Evolutionary conservation across 1,140 invertebrate species (phyloP).

Genomic region (Drosophila leontia): DNA sequence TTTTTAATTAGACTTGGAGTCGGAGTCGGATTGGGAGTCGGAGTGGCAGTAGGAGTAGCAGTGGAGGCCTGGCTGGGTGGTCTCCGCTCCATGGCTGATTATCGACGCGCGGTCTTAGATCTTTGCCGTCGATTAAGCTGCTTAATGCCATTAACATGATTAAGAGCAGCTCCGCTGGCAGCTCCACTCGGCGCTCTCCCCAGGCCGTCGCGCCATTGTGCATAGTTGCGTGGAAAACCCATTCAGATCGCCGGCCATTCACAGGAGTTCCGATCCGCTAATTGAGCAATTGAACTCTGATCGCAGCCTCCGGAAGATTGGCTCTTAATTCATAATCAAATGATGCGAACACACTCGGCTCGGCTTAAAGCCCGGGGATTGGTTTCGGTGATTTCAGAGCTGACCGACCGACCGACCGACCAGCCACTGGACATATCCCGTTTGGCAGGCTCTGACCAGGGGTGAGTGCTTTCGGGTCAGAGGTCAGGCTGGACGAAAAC

Average conservation of each 20-base stretch:
- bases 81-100: conserved; percentile 62
- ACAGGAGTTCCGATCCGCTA: conserved; percentile 66
- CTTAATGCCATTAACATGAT: conserved; percentile 83
- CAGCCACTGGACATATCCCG: conserved; percentile 41
- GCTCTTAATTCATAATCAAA: conserved; percentile 56
- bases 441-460: conserved; percentile 54
- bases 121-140: conserved; percentile 81
- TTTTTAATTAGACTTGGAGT: conserved; percentile 71
- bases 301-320: conserved; percentile 49
- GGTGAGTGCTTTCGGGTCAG: conserved; percentile 68
- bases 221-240: conserved; percentile 22
- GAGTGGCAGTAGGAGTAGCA: conserved; percentile 20
- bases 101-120: conserved; percentile 78
- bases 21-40: conserved; percentile 15
- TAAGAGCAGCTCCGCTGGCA: conserved; percentile 50
- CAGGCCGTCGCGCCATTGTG: conserved; percentile 28
- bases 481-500: conserved; percentile 80
- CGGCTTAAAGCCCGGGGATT: background rate
- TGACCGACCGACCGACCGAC: background rate
- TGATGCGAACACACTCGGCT: conserved; percentile 16
- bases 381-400: background rate
- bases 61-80: conserved; percentile 58
- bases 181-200: conserved; percentile 11
- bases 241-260: conserved; percentile 54
- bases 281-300: conserved; percentile 82